phyloP scores from a whole-genome alignment of 2,888 invertebrate genomes.

The Chrysina gloriosa region DNA sequence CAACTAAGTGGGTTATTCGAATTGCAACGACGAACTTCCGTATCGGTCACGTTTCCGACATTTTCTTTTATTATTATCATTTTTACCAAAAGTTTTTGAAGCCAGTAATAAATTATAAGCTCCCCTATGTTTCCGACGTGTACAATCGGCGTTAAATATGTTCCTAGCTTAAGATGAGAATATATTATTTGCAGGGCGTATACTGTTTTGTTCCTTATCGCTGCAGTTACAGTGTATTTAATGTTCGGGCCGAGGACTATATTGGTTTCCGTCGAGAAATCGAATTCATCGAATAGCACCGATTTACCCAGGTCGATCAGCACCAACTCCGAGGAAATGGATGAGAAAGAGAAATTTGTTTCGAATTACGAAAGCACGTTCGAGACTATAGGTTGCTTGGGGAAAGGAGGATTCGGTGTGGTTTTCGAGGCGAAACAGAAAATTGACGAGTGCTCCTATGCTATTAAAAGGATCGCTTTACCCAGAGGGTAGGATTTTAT shows the following conservation, averaged over 20 bases:
- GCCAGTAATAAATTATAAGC: too few species aligned
- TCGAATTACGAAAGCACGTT: constrained; percentile 88
- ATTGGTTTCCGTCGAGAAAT: not conserved
- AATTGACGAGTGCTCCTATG: constrained; percentile 93
- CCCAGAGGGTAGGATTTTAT: constrained; percentile 73
- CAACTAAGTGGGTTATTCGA: too few species aligned
- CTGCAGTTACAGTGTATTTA: not conserved
- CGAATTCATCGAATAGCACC: too few species aligned
- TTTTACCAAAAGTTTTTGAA: too few species aligned
- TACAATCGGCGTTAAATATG: too few species aligned
- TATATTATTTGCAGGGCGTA: not conserved
- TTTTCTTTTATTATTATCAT: too few species aligned
- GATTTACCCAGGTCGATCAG: not conserved
- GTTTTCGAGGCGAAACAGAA: constrained; percentile 96
- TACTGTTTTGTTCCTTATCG: not conserved
- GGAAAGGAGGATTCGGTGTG: constrained; percentile 94
- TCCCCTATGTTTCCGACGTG: too few species aligned
- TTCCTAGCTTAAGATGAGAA: too few species aligned
- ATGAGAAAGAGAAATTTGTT: constrained; percentile 58
- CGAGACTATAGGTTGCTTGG: constrained; percentile 82
- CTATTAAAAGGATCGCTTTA: constrained; percentile 92
- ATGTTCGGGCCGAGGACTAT: not conserved
- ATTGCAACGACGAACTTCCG: too few species aligned
- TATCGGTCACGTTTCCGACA: too few species aligned
- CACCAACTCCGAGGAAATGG: not conserved